A percentile compares a stretch with the other conserved stretches of the same genome.
These are phyloP conservation scores for Neodiprion lecontei DNA, from an alignment of 1,140 invertebrate species.

Conservation along the genomic window DNA sequence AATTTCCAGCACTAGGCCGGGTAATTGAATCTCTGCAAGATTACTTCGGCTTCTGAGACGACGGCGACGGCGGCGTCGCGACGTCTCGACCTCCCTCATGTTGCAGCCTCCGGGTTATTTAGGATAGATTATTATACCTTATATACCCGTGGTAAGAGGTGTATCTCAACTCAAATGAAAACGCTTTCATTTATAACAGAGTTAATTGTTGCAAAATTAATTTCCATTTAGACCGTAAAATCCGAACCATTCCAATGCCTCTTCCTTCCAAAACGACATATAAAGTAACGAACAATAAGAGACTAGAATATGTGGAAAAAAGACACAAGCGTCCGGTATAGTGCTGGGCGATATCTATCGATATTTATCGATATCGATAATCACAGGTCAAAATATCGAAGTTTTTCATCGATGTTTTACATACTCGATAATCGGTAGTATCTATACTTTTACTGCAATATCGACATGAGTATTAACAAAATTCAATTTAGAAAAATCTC, in stretches of 20 bases:
- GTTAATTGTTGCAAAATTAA: neutral
- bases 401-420: no score
- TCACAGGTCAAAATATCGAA: no score
- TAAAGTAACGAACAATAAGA: no score
- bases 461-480: no score
- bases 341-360: no score
- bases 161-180: neutral
- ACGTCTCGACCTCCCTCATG: neutral
- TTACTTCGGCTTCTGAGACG: constrained; percentile 1
- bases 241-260: neutral
- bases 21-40: constrained; percentile 12
- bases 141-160: neutral
- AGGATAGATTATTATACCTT: constrained; percentile 9
- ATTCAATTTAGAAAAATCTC: no score
- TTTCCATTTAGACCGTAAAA: neutral
- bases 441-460: no score
- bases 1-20: neutral
- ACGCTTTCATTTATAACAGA: neutral
- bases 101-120: constrained; percentile 9
- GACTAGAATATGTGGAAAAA: no score
- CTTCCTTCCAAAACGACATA: no score
- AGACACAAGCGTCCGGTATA: no score
- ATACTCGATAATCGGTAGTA: no score
- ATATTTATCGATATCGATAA: no score
- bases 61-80: neutral